Conservation (phyloP, 1,140 invertebrate species). For the Artemia franciscana region DNA sequence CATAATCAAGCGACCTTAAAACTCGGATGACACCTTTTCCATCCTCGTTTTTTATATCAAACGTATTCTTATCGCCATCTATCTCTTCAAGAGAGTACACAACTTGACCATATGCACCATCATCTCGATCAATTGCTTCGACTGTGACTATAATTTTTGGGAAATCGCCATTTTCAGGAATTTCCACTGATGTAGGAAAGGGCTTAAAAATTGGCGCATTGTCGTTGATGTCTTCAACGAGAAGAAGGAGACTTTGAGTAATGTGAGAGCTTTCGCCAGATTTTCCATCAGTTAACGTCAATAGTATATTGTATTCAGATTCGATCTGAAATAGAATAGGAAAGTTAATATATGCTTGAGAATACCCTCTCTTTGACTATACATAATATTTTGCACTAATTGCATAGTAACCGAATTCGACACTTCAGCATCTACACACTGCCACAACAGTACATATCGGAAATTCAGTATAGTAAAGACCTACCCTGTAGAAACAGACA, state of each 20-base stretch:
- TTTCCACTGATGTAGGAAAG: constrained; percentile 50
- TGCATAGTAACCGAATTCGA: no score
- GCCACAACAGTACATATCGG: no score
- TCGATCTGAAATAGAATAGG: constrained; percentile 31
- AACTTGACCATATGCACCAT: constrained; percentile 67
- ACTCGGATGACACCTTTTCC: constrained; percentile 65
- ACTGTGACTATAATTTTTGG: constrained; percentile 45
- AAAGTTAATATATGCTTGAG: no score
- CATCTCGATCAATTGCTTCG: constrained; percentile 65
- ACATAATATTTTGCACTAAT: no score
- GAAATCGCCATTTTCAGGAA: constrained; percentile 48
- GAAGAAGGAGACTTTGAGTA: constrained; percentile 59
- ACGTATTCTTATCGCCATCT: constrained; percentile 45
- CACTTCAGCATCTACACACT: no score
- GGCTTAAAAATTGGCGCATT: constrained; percentile 65
- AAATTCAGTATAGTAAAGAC: no score
- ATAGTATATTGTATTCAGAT: constrained; percentile 64
- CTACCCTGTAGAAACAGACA: no score
- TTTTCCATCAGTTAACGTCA: constrained; percentile 68
- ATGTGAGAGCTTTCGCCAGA: constrained; percentile 67
- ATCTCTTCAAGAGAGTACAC: constrained; percentile 38
- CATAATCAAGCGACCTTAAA: constrained; percentile 55
- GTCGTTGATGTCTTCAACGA: constrained; percentile 80
- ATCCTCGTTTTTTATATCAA: constrained; percentile 55
- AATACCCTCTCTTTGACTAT: no score